phyloP scores from a whole-genome alignment of 2,888 invertebrate species.

The Tetheella fluctuosa region DNA sequence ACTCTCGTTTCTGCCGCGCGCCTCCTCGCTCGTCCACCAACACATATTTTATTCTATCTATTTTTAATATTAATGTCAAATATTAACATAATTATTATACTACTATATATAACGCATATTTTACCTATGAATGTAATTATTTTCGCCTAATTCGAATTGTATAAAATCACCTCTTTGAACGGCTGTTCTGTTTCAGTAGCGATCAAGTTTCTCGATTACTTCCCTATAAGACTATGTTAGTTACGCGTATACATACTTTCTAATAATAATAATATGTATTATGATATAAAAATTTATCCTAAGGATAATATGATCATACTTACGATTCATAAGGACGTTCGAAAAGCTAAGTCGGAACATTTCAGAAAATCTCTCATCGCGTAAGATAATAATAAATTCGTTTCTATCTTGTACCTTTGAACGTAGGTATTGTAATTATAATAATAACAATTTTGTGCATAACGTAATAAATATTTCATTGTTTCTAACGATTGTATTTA shows the following conservation, averaged over 20 bases:
- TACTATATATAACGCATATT: slow-evolving; percentile 81
- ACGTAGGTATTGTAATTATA: slow-evolving; percentile 83
- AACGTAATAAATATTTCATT: slow-evolving; percentile 82
- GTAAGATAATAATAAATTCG: slow-evolving; percentile 81
- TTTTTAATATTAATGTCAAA: slow-evolving; percentile 84
- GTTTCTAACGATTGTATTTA: slow-evolving; percentile 83
- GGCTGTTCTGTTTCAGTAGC: slow-evolving; percentile 79
- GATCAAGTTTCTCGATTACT: slow-evolving; percentile 78
- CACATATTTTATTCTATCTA: slow-evolving; percentile 83
- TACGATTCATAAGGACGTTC: slow-evolving; percentile 78
- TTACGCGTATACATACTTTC: slow-evolving; percentile 82
- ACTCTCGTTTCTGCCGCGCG: slow-evolving; percentile 58
- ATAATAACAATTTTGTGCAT: slow-evolving; percentile 83
- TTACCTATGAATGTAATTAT: slow-evolving; percentile 83
- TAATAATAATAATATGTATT: slow-evolving; percentile 78
- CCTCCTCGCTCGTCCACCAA: slow-evolving; percentile 79
- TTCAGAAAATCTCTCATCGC: slow-evolving; percentile 82
- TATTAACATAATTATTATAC: slow-evolving; percentile 82
- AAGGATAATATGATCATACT: slow-evolving; percentile 82
- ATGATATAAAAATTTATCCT: slow-evolving; percentile 82
- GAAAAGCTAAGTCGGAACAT: slow-evolving; percentile 78
- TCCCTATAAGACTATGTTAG: slow-evolving; percentile 82
- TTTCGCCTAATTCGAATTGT: slow-evolving; percentile 84
- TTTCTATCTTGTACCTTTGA: slow-evolving; percentile 83
- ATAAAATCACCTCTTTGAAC: slow-evolving; percentile 81